Base-by-base conservation (phyloP, 1,140 invertebrate genomes). In the Drosophila ironensis region DNA sequence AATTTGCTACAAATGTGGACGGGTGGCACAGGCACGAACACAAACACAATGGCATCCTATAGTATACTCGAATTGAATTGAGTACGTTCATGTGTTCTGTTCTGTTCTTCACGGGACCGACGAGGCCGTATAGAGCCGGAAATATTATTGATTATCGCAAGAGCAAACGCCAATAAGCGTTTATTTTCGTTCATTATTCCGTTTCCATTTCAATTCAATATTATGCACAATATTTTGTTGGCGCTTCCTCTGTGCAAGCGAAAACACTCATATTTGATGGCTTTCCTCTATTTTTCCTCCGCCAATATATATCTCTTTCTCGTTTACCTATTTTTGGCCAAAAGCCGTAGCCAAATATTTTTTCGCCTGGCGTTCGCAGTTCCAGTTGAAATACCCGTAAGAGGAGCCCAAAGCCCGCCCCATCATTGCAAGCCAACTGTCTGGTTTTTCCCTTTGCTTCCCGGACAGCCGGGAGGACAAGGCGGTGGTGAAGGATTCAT, bases 111-210 rank as follows among this genome's bases (percentile, higher is more conserved):
- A 45, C 27, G 28, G 24, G 48, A n/a, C n/a, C n/a, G n/a, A n/a
- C n/a, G n/a, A 25, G 24, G 33, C 22, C 16, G 38, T 48, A 54
- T 63, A 38, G 30, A 74, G 22, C 24, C 78, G 69, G 73, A 86
- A 74, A 71, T 84, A 71, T 59, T 84, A 86, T 84, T 86, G 78
- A 84, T 84, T 84, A 84, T 84, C 73, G 69, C 44, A 59, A 60
- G 28, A 50, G 66, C 52, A 41, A 72, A 47, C 63, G 57, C 38
- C 63, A 81, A 54, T 77, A 84, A 70, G 48, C 54, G 51, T 73
- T 57, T 71, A 64, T 64, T 38, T 67, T 33, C 44, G 25, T 45
- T 52, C 40, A 69, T 74, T 61, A 64, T 66, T 80, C 56, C 48
- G 63, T 71, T 71, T 61, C 50, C 56, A 61, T 67, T 81, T 81